Base-by-base conservation (phyloP, 2,888 invertebrate species). In the Iphiclides podalirius region DNA sequence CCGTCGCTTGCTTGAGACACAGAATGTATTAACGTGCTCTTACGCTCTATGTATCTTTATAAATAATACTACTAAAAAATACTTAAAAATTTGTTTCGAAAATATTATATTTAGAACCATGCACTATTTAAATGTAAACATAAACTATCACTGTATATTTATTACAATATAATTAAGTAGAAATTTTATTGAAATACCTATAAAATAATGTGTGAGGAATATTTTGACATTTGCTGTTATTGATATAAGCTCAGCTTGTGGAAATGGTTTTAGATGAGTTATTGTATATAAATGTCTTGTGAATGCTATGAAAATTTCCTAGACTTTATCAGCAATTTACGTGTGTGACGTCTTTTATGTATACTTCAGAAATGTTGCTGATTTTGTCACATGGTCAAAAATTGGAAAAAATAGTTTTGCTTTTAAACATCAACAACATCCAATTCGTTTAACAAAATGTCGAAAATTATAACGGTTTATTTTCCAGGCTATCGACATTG, bases 401-500 rank as follows among this genome's bases (percentile, higher is more conserved):
- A 26, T n/a, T 23, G 1, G 8, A 11, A n/a, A 33, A 34, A 14
- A 26, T n/a, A n/a, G n/a, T n/a, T 3, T 12, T 13, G 13, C 13
- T 39, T 9, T 38, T 6, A 39, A 39, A n/a, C n/a, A n/a, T n/a
- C n/a, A n/a, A n/a, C n/a, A n/a, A n/a, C n/a, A n/a, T n/a, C n/a
- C n/a, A n/a, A n/a, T n/a, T n/a, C n/a, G n/a, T n/a, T n/a, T n/a
- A n/a, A n/a, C n/a, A n/a, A n/a, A n/a, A n/a, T 1, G 23, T 2
- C 13, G 35, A 16, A 16, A 33, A 23, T 15, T 36, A 7, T 45
- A 39, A 50, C 20, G 20, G 20, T 52, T 23, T 28, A 20, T 20
- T 20, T 82, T 83, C 58, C 89, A 92, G 92, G 90, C 89, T 91
- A 90, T 92, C 92, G 91, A 91, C 91, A 88, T 91, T 91, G 91